phyloP scores from a whole-genome alignment of 2,797 vertebrate genomes.

The Darevskia mixta region DNA sequence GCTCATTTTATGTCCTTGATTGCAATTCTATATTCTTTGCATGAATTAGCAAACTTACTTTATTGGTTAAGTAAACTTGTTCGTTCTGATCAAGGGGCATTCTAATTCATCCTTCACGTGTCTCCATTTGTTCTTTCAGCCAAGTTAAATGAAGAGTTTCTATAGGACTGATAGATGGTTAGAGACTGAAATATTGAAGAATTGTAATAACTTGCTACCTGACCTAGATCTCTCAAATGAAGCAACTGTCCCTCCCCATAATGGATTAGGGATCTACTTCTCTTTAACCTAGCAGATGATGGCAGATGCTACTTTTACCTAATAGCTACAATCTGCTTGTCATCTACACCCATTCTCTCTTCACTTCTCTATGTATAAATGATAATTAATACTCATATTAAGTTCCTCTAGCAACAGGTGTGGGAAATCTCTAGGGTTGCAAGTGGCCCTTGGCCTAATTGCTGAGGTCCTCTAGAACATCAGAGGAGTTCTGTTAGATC shows the following conservation, averaged over 20 bases:
- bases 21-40: neutral
- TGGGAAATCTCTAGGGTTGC: too few species aligned
- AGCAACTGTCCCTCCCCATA: too few species aligned
- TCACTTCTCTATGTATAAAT: too few species aligned
- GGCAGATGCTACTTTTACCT: neutral
- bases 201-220: neutral
- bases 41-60: neutral
- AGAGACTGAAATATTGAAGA: neutral
- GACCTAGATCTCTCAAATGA: too few species aligned
- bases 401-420: too few species aligned
- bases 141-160: too few species aligned
- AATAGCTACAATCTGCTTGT: too few species aligned
- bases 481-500: too few species aligned
- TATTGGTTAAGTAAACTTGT: neutral
- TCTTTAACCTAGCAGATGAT: neutral
- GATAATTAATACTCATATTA: too few species aligned
- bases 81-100: neutral
- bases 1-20: neutral
- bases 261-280: neutral
- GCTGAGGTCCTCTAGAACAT: too few species aligned
- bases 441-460: too few species aligned
- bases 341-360: too few species aligned
- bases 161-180: neutral
- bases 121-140: neutral
- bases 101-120: neutral